Evolutionary conservation across 2,888 invertebrate species (phyloP).

Genomic region (Ectemnius continuus): DNA sequence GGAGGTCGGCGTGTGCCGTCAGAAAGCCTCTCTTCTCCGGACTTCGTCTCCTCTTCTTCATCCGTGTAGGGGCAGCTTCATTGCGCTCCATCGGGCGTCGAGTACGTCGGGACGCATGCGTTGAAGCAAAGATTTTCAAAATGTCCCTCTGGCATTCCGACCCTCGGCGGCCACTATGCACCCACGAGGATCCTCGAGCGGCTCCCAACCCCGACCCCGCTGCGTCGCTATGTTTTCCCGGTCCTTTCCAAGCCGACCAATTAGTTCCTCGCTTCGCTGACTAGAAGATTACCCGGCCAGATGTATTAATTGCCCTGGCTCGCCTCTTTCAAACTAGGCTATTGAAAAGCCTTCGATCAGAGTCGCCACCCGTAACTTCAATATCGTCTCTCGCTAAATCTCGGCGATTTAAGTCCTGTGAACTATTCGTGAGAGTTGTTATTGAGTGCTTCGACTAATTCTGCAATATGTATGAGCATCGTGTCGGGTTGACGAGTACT

Average conservation of each 20-base stretch:
- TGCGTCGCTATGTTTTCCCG: not conserved
- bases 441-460: not conserved
- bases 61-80: conserved; percentile 47
- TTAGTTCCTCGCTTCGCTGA: not conserved
- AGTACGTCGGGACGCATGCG: conserved; percentile 68
- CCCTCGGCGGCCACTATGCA: conserved; percentile 6
- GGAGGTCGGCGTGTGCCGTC: conserved; percentile 38
- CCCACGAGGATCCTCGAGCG: conserved; percentile 21
- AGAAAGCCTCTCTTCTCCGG: conserved; percentile 34
- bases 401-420: no score
- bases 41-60: conserved; percentile 42
- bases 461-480: no score
- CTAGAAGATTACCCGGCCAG: not conserved
- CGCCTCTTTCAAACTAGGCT: not conserved
- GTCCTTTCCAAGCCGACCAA: not conserved
- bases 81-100: conserved; percentile 54
- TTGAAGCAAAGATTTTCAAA: conserved; percentile 73
- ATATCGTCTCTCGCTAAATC: no score
- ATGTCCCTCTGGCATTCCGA: conserved; percentile 59
- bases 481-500: not conserved
- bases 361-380: no score
- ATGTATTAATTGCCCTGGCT: not conserved
- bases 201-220: not conserved
- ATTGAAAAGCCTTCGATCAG: no score
- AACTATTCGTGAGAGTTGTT: no score